A percentile compares a stretch with the other conserved stretches of the same genome.
These are phyloP conservation scores for Melikaiella ostensackeni DNA, from an alignment of 2,888 invertebrate genomes.

Conservation along the genomic window DNA sequence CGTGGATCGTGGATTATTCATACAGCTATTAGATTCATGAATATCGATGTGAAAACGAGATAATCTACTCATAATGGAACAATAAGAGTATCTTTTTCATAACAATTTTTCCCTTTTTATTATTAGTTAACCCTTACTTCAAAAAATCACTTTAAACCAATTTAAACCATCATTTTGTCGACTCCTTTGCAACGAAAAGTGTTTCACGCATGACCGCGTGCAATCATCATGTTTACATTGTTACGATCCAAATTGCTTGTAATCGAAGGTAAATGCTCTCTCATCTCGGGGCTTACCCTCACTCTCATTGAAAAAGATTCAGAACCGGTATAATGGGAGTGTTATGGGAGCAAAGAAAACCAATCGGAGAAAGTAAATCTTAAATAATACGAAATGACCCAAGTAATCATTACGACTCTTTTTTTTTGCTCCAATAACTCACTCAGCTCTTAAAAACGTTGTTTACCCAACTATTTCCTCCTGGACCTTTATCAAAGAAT, in stretches of 20 bases:
- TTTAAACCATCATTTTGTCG: background rate
- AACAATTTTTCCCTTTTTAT: background rate
- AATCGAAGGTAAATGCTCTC: background rate
- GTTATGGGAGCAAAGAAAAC: background rate
- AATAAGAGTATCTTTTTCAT: background rate
- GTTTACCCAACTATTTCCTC: background rate
- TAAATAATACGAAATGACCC: background rate
- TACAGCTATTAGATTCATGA: slow-evolving; percentile 16
- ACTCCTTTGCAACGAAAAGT: slow-evolving; percentile 16
- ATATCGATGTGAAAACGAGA: background rate
- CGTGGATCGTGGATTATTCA: background rate
- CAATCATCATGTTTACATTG: slow-evolving; percentile 37
- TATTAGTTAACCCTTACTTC: background rate
- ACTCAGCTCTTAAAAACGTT: background rate
- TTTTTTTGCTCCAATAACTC: background rate
- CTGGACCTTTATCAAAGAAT: background rate
- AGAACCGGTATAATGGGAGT: slow-evolving; percentile 15
- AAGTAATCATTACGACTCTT: background rate
- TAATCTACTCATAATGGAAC: slow-evolving; percentile 10
- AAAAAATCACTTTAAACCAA: background rate
- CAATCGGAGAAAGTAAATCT: slow-evolving; percentile 9
- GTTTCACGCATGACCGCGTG: slow-evolving; percentile 16
- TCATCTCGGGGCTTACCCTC: slow-evolving; percentile 2
- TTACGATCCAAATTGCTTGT: slow-evolving; percentile 29
- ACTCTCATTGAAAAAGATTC: slow-evolving; percentile 17